Percentiles rank a stretch among this genome's conserved stretches.
Evolutionary conservation across 2,797 vertebrate species (phyloP).

Genomic region (Mallotus villosus): DNA sequence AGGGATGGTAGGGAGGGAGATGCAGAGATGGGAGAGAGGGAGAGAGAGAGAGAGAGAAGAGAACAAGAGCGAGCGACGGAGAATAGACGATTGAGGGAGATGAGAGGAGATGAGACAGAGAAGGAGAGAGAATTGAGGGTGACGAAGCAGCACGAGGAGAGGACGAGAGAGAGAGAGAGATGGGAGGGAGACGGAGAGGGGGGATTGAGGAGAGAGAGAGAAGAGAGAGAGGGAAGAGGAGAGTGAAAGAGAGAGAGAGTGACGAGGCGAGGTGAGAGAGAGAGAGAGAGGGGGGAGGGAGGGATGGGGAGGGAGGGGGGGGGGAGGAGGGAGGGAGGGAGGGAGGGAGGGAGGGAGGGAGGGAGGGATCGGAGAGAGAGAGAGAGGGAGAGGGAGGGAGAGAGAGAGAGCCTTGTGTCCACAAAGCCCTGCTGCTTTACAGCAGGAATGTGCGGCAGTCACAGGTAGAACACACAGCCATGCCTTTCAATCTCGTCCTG

Average conservation of each 20-base stretch:
- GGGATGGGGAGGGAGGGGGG: too few species aligned
- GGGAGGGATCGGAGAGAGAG: background rate
- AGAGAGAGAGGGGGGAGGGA: constrained; percentile 13
- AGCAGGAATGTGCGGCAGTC: constrained; percentile 12
- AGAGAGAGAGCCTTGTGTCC: constrained; percentile 11
- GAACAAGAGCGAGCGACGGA: too few species aligned
- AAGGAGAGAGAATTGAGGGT: too few species aligned
- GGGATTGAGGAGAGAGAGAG: too few species aligned
- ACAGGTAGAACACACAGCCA: constrained; percentile 31
- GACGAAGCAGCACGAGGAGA: too few species aligned
- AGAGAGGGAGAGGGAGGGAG: background rate
- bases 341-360: constrained; percentile 2
- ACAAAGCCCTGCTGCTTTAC: constrained; percentile 35
- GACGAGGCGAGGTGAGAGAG: too few species aligned
- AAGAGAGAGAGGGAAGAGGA: background rate
- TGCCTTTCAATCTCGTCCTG: constrained; percentile 51
- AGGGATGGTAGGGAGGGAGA: constrained; percentile 20
- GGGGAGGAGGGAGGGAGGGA: background rate
- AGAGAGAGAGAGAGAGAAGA: constrained; percentile 11
- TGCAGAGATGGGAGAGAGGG: background rate
- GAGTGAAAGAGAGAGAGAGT: background rate
- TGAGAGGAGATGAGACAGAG: background rate
- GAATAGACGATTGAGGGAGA: too few species aligned
- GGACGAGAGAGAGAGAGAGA: too few species aligned
- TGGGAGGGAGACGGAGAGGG: background rate